Conservation (phyloP, 1,140 invertebrate species). For the Drosophila pachea region DNA sequence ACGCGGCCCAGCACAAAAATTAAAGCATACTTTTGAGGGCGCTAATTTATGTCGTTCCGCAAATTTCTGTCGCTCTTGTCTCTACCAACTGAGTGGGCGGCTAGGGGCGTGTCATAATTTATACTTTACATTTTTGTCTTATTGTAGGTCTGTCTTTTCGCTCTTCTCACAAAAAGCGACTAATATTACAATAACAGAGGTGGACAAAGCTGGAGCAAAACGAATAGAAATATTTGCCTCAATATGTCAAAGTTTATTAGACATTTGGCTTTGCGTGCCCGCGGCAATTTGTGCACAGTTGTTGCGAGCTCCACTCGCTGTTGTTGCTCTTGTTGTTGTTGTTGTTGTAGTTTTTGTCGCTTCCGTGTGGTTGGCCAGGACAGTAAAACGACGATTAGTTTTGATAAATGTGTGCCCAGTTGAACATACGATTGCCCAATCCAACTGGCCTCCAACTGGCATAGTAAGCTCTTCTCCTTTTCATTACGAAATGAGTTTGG, state of each 20-base stretch:
- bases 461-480: conserved; percentile 10
- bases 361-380: conserved; percentile 25
- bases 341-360: conserved; percentile 1
- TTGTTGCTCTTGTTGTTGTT: conserved; percentile 32
- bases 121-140: conserved; percentile 38
- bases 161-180: conserved; percentile 10
- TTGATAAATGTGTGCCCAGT: conserved; percentile 68
- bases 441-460: conserved; percentile 5
- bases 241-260: conserved; percentile 77
- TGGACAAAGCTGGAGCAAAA: conserved; percentile 37
- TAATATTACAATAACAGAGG: conserved; percentile 36
- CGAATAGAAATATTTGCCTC: conserved; percentile 68
- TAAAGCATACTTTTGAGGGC: conserved; percentile 62
- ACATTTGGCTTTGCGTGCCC: conserved; percentile 74
- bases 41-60: conserved; percentile 53
- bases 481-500: conserved; percentile 47
- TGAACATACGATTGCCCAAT: conserved; percentile 55
- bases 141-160: conserved; percentile 15
- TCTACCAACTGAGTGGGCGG: conserved; percentile 6
- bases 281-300: conserved; percentile 73
- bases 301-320: conserved; percentile 50
- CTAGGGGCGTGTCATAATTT: conserved; percentile 49
- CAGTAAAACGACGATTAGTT: conserved; percentile 73
- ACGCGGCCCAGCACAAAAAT: conserved; percentile 36
- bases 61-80: conserved; percentile 59